Evolutionary conservation across 2,888 invertebrate genomes (phyloP), one percentile per base, ranked within the genome.

Genomic region (Ecliptopera silaceata): DNA sequence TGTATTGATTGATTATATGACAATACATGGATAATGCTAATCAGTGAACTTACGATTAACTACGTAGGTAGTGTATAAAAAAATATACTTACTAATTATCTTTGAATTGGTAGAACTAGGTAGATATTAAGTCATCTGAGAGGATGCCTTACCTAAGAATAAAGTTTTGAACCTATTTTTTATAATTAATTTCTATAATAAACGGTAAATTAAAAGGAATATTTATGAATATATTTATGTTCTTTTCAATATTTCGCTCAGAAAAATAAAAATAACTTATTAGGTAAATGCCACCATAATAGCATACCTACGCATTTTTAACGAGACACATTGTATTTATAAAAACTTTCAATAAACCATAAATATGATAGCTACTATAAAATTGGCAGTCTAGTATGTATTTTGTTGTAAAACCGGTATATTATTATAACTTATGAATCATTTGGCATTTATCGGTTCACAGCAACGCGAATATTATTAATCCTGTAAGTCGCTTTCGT

Each of bases 1-100:
- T 69, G 50, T 56, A 55, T 65, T 63, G 62, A 42, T 65, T 68
- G 66, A 72, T 69, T 68, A 71, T 71, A 47, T 56, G 8, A 10
- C 34, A 20, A 36, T 36, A 3, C 36, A 15, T 36, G 10, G 2
- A 13, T 36, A 10, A 36, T 36, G 36, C 3, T 10, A 36, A 15
- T 36, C 3, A 36, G 2, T 36, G 11, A 36, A 36, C 1, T 36
- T 36, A 15, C 1, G 36, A 2, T 6, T 5, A 34, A 0, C n/a
- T n/a, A n/a, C n/a, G n/a, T 4, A 6, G 13, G 34, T 4, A 34
- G 10, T 31, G 10, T 31, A 12, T 34, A 34, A 34, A 8, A n/a
- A 12, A 13, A 34, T 5, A 13, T 12, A 31, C 1, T 6, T 5
- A n/a, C n/a, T n/a, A n/a, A n/a, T n/a, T n/a, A n/a, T n/a, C n/a